Evolutionary conservation across 2,888 invertebrate species (phyloP), one percentile per base, ranked within the genome.

Genomic region (Sialis fuliginosa): DNA sequence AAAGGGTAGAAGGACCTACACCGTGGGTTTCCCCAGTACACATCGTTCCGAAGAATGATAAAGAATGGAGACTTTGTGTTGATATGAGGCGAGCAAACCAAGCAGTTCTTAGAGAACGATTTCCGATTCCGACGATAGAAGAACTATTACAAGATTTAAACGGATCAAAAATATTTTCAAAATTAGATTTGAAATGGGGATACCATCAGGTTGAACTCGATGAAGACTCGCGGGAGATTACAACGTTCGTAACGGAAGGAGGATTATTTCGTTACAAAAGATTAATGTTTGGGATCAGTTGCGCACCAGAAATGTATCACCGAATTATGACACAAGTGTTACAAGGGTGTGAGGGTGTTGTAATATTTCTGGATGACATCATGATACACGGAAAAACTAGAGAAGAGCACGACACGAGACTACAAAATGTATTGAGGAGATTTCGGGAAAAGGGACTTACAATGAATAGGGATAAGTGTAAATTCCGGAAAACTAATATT

Each of bases 251-350:
- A 4, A 58, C 60, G 1, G 49, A 49, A 10, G 51, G 50, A 33
- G 61, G 60, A 0, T 37, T 62, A 7, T 60, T 47, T 44, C 48
- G 58, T 8, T 64, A 58, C 48, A 63, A 61, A 60, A n/a, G n/a
- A n/a, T n/a, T n/a, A n/a, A n/a, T n/a, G n/a, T n/a, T n/a, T n/a
- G n/a, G n/a, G n/a, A n/a, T n/a, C n/a, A n/a, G n/a, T n/a, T n/a
- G n/a, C n/a, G n/a, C n/a, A n/a, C n/a, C n/a, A n/a, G n/a, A n/a
- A n/a, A n/a, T n/a, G n/a, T n/a, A n/a, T n/a, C n/a, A n/a, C n/a
- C n/a, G n/a, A n/a, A n/a, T n/a, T n/a, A n/a, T n/a, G n/a, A n/a
- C n/a, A n/a, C n/a, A n/a, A n/a, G n/a, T n/a, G n/a, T n/a, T n/a
- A n/a, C n/a, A n/a, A n/a, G n/a, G n/a, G n/a, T n/a, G n/a, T n/a